phyloP scores from a whole-genome alignment of 2,888 invertebrate genomes.

The Sesia apiformis region DNA sequence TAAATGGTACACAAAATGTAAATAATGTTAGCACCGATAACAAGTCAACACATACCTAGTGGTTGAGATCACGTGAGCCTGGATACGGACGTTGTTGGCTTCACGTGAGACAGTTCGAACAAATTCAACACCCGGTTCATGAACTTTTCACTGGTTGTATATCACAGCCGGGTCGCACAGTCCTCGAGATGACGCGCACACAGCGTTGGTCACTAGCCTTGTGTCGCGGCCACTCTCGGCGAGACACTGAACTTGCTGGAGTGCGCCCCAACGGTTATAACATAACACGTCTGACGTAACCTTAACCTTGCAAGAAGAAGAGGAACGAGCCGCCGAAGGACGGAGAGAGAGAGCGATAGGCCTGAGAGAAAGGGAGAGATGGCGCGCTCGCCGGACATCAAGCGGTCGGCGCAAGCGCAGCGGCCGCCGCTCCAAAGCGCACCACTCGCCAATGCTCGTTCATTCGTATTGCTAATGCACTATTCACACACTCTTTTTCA shows the following conservation, averaged over 20 bases:
- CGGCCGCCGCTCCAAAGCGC: conserved; percentile 11
- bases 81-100: conserved; percentile 27
- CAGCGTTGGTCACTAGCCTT: conserved; percentile 48
- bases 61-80: conserved; percentile 18
- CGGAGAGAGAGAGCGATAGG: conserved; percentile 71
- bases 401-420: conserved; percentile 10
- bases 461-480: not conserved
- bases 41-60: conserved; percentile 35
- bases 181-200: conserved; percentile 53
- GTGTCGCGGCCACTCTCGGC: conserved; percentile 71
- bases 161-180: conserved; percentile 63
- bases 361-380: conserved; percentile 69
- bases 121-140: conserved; percentile 69
- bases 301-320: conserved; percentile 76
- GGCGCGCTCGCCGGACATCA: conserved; percentile 21
- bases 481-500: not conserved
- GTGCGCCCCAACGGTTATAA: conserved; percentile 74
- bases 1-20: conserved; percentile 2
- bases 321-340: conserved; percentile 71
- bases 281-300: conserved; percentile 76
- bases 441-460: conserved; percentile 4
- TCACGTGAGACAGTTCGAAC: conserved; percentile 64
- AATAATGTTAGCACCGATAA: not conserved
- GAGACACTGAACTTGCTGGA: conserved; percentile 73
- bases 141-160: conserved; percentile 71